Conservation (phyloP, 2,797 vertebrate genomes). For the Sebastes itinus region DNA sequence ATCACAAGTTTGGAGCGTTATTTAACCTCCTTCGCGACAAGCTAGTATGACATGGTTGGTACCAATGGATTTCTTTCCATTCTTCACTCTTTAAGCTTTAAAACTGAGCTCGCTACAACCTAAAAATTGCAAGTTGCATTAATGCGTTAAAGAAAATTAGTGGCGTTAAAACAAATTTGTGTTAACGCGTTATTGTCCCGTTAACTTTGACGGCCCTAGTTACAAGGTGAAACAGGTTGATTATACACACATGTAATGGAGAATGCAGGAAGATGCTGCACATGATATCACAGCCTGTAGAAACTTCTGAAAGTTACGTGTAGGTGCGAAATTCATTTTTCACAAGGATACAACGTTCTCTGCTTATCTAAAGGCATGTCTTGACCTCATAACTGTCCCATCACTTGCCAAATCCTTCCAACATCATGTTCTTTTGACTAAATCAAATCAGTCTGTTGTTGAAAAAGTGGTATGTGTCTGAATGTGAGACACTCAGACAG, state of each 20-base stretch:
- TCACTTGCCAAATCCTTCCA: not conserved
- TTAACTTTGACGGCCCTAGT: too few species aligned
- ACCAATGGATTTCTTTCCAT: too few species aligned
- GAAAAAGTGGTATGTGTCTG: not conserved
- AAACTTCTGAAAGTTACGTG: not conserved
- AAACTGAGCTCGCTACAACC: too few species aligned
- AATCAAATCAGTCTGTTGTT: slow-evolving; percentile 19
- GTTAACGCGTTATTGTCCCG: too few species aligned
- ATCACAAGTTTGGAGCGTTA: too few species aligned
- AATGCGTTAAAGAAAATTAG: too few species aligned
- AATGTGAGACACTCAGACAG: slow-evolving; percentile 23
- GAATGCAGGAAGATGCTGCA: not conserved
- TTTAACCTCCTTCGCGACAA: too few species aligned
- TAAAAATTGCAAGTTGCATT: too few species aligned
- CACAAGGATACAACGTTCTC: not conserved
- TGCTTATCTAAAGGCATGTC: not conserved
- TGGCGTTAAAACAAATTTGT: too few species aligned
- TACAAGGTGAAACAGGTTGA: not conserved
- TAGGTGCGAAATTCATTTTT: slow-evolving; percentile 7
- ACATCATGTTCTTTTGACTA: not conserved
- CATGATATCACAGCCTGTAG: not conserved
- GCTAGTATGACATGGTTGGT: too few species aligned
- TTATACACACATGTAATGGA: not conserved
- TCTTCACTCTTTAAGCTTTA: too few species aligned
- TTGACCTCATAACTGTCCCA: not conserved